Conservation (phyloP, 2,113 vertebrate genomes). For the Xenopus borealis region DNA sequence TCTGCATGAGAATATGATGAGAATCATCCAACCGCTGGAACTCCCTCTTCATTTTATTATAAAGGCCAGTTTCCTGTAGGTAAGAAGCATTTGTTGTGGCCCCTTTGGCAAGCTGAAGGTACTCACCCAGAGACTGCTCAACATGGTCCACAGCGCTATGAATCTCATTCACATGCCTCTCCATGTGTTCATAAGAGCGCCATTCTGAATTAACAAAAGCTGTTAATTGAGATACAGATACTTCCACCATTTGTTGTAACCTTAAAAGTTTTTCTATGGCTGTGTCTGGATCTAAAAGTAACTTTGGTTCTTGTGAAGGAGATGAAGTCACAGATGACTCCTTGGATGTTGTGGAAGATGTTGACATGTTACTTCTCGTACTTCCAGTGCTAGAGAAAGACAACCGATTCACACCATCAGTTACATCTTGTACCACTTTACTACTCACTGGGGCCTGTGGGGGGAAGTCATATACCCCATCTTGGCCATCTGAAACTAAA, state of each 20-base stretch:
- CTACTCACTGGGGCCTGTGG: conserved; percentile 64
- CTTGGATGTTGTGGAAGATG: conserved; percentile 83
- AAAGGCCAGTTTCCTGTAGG: conserved; percentile 73
- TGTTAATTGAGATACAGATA: conserved; percentile 67
- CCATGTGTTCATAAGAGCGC: conserved; percentile 81
- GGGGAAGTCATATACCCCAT: conserved; percentile 84
- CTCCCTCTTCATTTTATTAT: conserved; percentile 82
- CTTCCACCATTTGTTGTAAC: conserved; percentile 79
- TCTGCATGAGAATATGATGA: conserved; percentile 87
- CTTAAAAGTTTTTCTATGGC: conserved; percentile 76
- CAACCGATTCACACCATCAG: conserved; percentile 85
- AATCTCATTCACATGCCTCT: conserved; percentile 79
- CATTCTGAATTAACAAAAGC: conserved; percentile 74
- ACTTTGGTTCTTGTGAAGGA: conserved; percentile 63
- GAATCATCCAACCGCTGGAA: conserved; percentile 89
- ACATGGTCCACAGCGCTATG: conserved; percentile 76
- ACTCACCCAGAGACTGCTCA: conserved; percentile 70
- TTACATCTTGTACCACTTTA: conserved; percentile 70
- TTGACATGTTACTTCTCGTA: conserved; percentile 93
- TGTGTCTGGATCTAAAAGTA: conserved; percentile 75
- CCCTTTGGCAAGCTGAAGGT: conserved; percentile 79
- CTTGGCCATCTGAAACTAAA: conserved; percentile 54
- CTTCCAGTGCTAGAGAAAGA: conserved; percentile 94
- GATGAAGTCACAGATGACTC: conserved; percentile 75
- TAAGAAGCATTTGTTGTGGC: conserved; percentile 73